Conservation (phyloP, 2,888 invertebrate genomes). For the Theretra japonica region DNA sequence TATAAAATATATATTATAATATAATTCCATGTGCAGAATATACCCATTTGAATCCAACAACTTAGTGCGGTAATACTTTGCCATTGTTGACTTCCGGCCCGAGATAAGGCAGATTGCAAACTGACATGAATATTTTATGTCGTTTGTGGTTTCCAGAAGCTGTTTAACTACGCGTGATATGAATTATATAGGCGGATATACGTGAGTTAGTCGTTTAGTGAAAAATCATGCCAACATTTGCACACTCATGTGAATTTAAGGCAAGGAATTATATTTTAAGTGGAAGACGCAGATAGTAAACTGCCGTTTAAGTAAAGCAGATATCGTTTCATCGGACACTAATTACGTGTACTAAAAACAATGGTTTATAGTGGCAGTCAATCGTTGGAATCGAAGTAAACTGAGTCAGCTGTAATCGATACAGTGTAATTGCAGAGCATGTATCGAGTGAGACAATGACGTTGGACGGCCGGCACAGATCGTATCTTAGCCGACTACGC, state of each 20-base stretch:
- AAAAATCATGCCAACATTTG: constrained; percentile 47
- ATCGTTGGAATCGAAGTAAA: constrained; percentile 69
- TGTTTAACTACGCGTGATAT: constrained; percentile 63
- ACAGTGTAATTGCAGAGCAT: constrained; percentile 78
- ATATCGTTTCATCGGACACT: constrained; percentile 66
- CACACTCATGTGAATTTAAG: constrained; percentile 48
- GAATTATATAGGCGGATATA: constrained; percentile 56
- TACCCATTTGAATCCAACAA: constrained; percentile 41
- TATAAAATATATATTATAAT: background rate
- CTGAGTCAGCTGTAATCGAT: constrained; percentile 81
- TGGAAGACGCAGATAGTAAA: constrained; percentile 55
- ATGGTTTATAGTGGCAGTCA: constrained; percentile 76
- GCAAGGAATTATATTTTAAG: constrained; percentile 39
- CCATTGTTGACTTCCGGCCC: constrained; percentile 63
- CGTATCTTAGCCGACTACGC: constrained; percentile 73
- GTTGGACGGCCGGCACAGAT: constrained; percentile 68
- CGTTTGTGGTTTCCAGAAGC: constrained; percentile 71
- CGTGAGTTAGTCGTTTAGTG: constrained; percentile 56
- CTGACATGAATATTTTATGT: constrained; percentile 63
- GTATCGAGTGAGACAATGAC: constrained; percentile 80
- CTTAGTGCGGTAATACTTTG: constrained; percentile 36
- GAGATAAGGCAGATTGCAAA: constrained; percentile 63
- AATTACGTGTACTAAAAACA: constrained; percentile 76
- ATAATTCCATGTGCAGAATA: constrained; percentile 20
- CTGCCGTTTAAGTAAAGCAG: constrained; percentile 54